Conservation (phyloP, 2,888 invertebrate genomes). For the Drosophila lutescens region DNA sequence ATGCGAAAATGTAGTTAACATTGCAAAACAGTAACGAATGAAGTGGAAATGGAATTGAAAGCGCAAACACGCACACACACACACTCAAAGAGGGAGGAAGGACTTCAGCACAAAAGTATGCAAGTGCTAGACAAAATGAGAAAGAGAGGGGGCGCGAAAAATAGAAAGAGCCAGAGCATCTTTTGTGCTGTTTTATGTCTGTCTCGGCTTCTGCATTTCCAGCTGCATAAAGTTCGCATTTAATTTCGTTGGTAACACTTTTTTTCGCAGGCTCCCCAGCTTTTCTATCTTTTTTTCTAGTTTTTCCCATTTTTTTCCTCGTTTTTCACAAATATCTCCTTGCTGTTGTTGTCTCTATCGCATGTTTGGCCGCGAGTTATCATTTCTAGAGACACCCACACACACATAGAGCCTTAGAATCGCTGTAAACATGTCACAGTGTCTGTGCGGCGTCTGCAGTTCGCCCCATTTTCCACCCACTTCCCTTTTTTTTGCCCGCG, state of each 20-base stretch:
- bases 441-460: constrained; percentile 65
- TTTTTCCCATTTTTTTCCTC: constrained; percentile 4
- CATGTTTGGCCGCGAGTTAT: constrained; percentile 75
- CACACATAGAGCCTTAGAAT: constrained; percentile 25
- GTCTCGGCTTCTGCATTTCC: constrained; percentile 58
- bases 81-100: constrained; percentile 12
- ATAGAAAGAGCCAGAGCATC: constrained; percentile 18
- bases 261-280: constrained; percentile 48
- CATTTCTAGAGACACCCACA: constrained; percentile 49
- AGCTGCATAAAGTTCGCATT: constrained; percentile 76
- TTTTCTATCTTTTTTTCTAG: constrained; percentile 19
- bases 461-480: constrained; percentile 11
- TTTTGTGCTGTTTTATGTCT: constrained; percentile 38
- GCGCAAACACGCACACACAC: constrained; percentile 12
- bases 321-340: constrained; percentile 32
- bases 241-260: constrained; percentile 67
- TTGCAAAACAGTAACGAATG: constrained; percentile 74
- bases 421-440: constrained; percentile 51
- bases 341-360: constrained; percentile 45
- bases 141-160: not conserved
- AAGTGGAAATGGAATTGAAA: constrained; percentile 63
- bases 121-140: constrained; percentile 47
- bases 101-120: constrained; percentile 60
- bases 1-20: constrained; percentile 72
- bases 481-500: constrained; percentile 21